Evolutionary conservation across 30 jellyfish, hydroid and myxozoan species (phyloP).

Genomic region (Rhopilema esculentum): DNA sequence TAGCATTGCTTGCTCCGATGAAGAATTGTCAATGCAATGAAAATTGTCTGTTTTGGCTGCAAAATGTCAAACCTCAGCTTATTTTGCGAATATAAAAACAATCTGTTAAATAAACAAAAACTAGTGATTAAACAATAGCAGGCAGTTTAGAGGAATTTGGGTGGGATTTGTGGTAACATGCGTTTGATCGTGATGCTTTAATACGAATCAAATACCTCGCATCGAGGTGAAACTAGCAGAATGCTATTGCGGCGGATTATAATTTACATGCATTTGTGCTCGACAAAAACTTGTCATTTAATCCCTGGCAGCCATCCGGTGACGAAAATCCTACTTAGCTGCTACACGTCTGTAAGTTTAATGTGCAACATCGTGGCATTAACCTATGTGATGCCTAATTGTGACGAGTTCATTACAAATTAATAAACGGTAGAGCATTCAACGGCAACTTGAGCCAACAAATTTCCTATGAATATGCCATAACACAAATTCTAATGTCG

Average conservation of each 20-base stretch:
- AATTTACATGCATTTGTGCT: conserved; percentile 13
- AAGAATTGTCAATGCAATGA: not conserved
- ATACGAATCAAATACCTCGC: conserved; percentile 12
- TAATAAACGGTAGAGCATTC: too few relatives aligned
- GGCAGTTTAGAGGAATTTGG: conserved; percentile 12
- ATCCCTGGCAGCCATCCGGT: conserved; percentile 41
- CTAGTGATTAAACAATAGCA: conserved; percentile 12
- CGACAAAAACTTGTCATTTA: conserved; percentile 2
- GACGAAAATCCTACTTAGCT: conserved; percentile 26
- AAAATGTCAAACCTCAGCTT: not conserved
- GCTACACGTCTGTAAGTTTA: not conserved
- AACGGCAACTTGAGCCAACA: too few relatives aligned
- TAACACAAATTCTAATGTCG: too few relatives aligned
- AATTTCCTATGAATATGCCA: too few relatives aligned
- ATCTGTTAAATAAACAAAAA: conserved; percentile 23
- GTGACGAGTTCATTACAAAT: too few relatives aligned
- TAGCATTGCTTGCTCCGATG: not conserved
- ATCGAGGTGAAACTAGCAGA: conserved; percentile 13
- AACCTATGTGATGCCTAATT: not conserved
- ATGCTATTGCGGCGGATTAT: conserved; percentile 52
- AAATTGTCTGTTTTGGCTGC: not conserved
- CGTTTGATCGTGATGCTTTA: conserved; percentile 44
- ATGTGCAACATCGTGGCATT: not conserved
- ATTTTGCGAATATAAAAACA: not conserved
- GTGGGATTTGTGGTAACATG: conserved; percentile 61